Percentiles rank a stretch among this genome's conserved stretches.
Evolutionary conservation across 2,888 invertebrate species (phyloP).

Genomic region (Globia sparganii): DNA sequence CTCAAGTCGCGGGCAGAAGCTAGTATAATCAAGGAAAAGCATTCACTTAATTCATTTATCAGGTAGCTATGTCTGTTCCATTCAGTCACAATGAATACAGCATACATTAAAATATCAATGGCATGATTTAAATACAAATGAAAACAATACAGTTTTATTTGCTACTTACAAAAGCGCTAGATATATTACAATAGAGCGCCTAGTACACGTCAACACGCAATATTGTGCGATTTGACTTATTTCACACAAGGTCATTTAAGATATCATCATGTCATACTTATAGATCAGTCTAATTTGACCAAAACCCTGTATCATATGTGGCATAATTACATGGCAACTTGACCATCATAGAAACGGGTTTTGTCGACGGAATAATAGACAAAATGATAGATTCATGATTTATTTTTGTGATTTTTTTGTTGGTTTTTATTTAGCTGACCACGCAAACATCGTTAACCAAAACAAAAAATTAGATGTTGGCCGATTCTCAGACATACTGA

Average conservation of each 20-base stretch:
- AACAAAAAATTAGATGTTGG: too few relatives aligned
- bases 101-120: slow-evolving; percentile 32
- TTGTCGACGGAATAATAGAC: too few relatives aligned
- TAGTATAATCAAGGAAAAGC: slow-evolving; percentile 18
- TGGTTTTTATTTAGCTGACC: too few relatives aligned
- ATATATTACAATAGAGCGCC: slow-evolving; percentile 17
- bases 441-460: too few relatives aligned
- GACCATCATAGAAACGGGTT: too few relatives aligned
- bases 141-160: slow-evolving; percentile 21
- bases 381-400: too few relatives aligned
- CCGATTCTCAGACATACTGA: too few relatives aligned
- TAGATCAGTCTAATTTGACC: not conserved
- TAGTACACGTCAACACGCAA: not conserved
- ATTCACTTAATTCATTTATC: not conserved
- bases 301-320: too few relatives aligned
- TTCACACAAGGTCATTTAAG: not conserved
- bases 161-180: slow-evolving; percentile 5
- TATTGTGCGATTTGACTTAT: not conserved
- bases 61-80: not conserved
- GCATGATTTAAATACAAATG: slow-evolving; percentile 34
- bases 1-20: too few relatives aligned
- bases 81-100: not conserved
- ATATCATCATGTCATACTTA: not conserved
- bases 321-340: too few relatives aligned
- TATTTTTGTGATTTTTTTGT: too few relatives aligned